Evolutionary conservation across 2,888 invertebrate genomes (phyloP).

Genomic region (Meliscaeva auricollis): DNA sequence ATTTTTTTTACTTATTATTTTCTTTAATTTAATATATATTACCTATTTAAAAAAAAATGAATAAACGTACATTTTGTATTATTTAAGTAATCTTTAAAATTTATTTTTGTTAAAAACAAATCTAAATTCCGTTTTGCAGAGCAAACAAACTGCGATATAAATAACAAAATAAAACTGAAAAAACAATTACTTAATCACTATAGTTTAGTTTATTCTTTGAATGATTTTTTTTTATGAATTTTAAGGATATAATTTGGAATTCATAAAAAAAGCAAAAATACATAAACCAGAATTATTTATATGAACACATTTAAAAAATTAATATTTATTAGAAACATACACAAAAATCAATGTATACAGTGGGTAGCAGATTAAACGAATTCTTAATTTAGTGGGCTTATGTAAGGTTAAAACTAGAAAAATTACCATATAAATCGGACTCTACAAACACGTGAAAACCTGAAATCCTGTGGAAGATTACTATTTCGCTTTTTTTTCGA

Average conservation of each 20-base stretch:
- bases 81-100: constrained; percentile 46
- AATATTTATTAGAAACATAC: constrained; percentile 68
- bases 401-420: too few species aligned
- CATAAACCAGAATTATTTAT: constrained; percentile 29
- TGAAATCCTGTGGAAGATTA: too few species aligned
- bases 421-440: too few species aligned
- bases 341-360: neutral
- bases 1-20: constrained; percentile 27
- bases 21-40: constrained; percentile 9
- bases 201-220: constrained; percentile 55
- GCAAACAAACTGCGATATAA: constrained; percentile 62
- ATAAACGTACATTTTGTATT: constrained; percentile 53
- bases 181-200: constrained; percentile 60
- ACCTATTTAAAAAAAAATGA: constrained; percentile 14
- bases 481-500: too few species aligned
- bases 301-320: constrained; percentile 32
- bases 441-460: too few species aligned
- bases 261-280: constrained; percentile 41
- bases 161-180: constrained; percentile 38
- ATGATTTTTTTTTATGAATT: constrained; percentile 13
- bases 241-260: constrained; percentile 4
- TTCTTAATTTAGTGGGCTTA: too few species aligned
- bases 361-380: too few species aligned
- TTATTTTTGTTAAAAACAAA: constrained; percentile 48
- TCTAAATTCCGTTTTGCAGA: constrained; percentile 41